Conservation (phyloP, 2,888 invertebrate genomes). For the Tryphoninae sp. region DNA sequence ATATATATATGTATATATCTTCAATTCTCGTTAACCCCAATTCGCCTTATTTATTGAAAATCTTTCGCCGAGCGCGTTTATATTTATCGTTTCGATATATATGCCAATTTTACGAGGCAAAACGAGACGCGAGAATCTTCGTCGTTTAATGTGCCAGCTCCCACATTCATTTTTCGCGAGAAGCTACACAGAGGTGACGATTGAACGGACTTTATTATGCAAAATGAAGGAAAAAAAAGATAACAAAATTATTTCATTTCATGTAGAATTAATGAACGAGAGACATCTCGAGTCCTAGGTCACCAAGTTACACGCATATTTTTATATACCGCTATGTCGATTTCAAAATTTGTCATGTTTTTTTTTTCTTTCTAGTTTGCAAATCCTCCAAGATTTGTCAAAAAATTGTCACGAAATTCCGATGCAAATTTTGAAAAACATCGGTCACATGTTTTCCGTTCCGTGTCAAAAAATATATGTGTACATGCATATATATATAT, state of each 20-base stretch:
- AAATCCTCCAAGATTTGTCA: neutral
- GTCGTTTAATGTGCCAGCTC: neutral
- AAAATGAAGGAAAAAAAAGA: conserved; percentile 20
- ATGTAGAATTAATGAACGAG: conserved; percentile 19
- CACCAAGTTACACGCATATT: no score
- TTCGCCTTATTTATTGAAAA: neutral
- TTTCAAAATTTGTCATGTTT: neutral
- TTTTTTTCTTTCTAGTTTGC: neutral
- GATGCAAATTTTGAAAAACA: neutral
- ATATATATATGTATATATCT: neutral
- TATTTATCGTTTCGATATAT: neutral
- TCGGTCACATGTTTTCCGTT: no score
- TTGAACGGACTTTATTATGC: conserved; percentile 35
- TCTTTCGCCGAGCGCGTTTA: no score
- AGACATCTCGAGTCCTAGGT: neutral
- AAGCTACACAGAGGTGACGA: conserved; percentile 7
- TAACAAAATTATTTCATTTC: conserved; percentile 14
- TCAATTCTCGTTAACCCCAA: neutral
- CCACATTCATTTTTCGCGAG: neutral
- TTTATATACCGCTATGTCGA: no score
- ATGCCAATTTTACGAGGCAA: neutral
- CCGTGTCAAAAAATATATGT: neutral
- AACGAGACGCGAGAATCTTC: neutral
- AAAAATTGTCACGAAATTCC: neutral
- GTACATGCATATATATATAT: neutral